Conservation (phyloP, 2,797 vertebrate species). For the Spheniscus humboldti region DNA sequence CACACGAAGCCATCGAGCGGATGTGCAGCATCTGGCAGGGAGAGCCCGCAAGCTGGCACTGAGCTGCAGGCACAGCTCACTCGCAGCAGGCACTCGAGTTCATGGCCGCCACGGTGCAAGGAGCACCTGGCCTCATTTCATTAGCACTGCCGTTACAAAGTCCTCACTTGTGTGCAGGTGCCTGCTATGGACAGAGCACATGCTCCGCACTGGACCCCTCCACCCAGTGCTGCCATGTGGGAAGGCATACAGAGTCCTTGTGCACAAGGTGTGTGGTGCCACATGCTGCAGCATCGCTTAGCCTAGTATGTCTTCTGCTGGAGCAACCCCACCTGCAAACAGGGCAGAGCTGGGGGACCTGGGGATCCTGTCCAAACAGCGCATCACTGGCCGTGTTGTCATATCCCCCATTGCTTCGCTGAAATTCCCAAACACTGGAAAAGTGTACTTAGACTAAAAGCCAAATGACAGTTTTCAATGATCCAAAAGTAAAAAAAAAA, state of each 20-base stretch:
- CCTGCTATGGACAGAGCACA: not conserved
- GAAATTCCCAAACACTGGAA: no score
- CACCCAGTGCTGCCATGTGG: accelerated
- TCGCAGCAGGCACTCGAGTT: not conserved
- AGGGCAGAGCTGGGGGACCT: no score
- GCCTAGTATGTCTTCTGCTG: accelerated
- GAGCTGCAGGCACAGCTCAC: not conserved
- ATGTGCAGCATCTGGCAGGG: not conserved
- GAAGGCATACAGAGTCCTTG: not conserved
- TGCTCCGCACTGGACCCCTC: not conserved
- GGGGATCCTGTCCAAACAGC: no score
- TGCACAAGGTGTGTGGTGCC: accelerated
- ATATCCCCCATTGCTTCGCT: not conserved
- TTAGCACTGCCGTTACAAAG: no score
- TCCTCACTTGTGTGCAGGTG: accelerated
- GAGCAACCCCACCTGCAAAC: not conserved
- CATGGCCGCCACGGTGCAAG: not conserved
- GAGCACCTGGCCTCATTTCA: no score
- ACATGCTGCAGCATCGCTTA: not conserved
- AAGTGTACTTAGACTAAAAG: not conserved
- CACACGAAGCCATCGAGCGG: not conserved
- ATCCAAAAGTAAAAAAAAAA: not conserved
- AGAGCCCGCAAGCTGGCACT: not conserved
- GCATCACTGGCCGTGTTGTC: accelerated
- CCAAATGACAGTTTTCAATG: not conserved